phyloP scores from a whole-genome alignment of 2,888 invertebrate genomes.

The Eucera pruinosa region DNA sequence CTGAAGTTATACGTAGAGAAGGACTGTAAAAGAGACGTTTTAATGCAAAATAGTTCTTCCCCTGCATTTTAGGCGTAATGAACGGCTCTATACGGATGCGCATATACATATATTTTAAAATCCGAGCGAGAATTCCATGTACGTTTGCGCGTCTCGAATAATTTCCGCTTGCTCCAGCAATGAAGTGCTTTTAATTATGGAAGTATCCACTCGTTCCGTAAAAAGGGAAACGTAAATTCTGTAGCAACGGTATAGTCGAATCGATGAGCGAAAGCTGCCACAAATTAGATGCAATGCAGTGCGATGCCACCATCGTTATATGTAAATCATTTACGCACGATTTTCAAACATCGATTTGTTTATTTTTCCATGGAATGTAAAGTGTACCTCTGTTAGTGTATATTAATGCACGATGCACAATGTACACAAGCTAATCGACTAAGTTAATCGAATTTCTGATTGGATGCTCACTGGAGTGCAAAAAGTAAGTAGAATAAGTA shows the following conservation, averaged over 20 bases:
- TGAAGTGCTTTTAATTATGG: constrained; percentile 33
- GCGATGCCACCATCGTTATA: neutral
- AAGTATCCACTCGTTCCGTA: constrained; percentile 19
- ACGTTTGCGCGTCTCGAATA: constrained; percentile 20
- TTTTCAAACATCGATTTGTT: neutral
- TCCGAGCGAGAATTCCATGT: neutral
- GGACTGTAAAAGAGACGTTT: constrained; percentile 3
- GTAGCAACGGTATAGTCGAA: constrained; percentile 6
- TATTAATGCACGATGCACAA: constrained; percentile 1
- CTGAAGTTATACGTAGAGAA: constrained; percentile 1
- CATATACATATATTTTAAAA: constrained; percentile 24
- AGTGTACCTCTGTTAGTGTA: neutral
- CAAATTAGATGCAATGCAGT: constrained; percentile 9
- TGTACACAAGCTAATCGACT: neutral
- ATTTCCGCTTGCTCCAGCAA: neutral
- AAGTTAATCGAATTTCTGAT: constrained; percentile 14
- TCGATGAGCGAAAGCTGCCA: constrained; percentile 4
- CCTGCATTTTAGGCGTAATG: neutral
- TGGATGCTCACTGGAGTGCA: neutral
- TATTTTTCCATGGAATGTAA: neutral
- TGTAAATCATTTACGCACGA: neutral
- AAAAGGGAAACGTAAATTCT: neutral
- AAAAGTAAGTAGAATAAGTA: constrained; percentile 6
- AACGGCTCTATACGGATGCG: constrained; percentile 8
- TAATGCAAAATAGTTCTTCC: constrained; percentile 10